Evolutionary conservation across 2,113 vertebrate genomes (phyloP).

Genomic region (Trogon surrucura): DNA sequence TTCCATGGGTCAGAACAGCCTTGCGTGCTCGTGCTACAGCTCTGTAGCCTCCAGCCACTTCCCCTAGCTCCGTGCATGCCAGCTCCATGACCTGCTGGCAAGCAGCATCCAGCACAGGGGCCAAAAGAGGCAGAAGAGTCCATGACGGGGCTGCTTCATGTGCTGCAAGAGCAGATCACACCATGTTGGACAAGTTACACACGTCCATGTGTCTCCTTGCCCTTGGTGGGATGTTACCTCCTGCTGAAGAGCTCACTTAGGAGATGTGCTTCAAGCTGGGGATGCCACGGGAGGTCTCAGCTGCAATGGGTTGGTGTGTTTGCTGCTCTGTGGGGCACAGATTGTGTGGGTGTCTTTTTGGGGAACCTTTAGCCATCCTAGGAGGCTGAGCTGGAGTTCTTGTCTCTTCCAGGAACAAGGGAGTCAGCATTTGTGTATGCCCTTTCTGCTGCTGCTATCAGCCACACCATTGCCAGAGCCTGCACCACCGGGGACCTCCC

Average conservation of each 20-base stretch:
- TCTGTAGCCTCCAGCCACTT: background rate
- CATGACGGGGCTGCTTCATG: rapidly evolving
- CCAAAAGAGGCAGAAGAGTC: background rate
- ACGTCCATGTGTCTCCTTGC: background rate
- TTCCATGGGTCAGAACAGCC: background rate
- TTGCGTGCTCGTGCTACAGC: background rate
- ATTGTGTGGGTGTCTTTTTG: background rate
- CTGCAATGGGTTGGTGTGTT: background rate
- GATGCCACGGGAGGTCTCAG: background rate
- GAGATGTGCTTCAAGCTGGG: background rate
- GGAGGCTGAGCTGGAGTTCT: background rate
- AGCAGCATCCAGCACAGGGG: background rate
- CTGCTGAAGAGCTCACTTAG: background rate
- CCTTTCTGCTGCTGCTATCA: slow-evolving; percentile 93
- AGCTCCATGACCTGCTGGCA: background rate
- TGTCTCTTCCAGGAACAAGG: slow-evolving; percentile 85
- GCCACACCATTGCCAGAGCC: slow-evolving; percentile 94
- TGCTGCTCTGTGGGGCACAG: background rate
- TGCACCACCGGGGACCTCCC: slow-evolving; percentile 95
- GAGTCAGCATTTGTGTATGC: slow-evolving; percentile 97
- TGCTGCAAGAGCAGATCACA: background rate
- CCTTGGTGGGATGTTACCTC: background rate
- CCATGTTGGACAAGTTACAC: background rate
- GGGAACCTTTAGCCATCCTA: rapidly evolving
- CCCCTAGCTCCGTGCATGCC: background rate